These are phyloP conservation scores for Calameuta idolon DNA, from an alignment of 2,888 invertebrate genomes.

Conservation along the genomic window DNA sequence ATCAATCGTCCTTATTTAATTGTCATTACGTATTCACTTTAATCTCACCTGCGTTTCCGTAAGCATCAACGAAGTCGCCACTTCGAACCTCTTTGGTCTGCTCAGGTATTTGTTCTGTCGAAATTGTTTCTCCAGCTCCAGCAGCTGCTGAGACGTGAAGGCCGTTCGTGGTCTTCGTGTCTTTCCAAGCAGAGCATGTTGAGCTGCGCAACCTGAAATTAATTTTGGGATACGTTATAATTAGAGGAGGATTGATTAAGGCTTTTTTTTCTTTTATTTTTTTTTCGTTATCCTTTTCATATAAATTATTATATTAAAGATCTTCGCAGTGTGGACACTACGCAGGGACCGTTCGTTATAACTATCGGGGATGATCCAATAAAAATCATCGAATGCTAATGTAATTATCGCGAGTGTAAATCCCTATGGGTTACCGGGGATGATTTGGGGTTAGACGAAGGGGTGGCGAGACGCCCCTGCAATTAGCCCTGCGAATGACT, in stretches of 20 bases:
- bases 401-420: constrained; percentile 61
- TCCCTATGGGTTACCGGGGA: constrained; percentile 58
- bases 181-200: constrained; percentile 86
- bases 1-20: not conserved
- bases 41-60: constrained; percentile 94
- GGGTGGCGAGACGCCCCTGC: constrained; percentile 55
- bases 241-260: not conserved
- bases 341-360: constrained; percentile 5
- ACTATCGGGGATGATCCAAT: constrained; percentile 50
- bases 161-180: constrained; percentile 96
- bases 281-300: not conserved
- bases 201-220: constrained; percentile 71
- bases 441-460: constrained; percentile 49
- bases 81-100: constrained; percentile 97
- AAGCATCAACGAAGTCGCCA: constrained; percentile 96
- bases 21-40: not conserved
- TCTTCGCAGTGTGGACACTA: not conserved
- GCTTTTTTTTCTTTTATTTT: not conserved
- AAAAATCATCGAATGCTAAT: constrained; percentile 66
- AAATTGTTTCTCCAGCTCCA: constrained; percentile 98
- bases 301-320: not conserved
- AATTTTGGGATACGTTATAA: constrained; percentile 26
- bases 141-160: constrained; percentile 96
- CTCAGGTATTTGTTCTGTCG: constrained; percentile 99
- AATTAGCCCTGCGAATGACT: constrained; percentile 62